phyloP scores from a whole-genome alignment of 2,888 invertebrate genomes.

The Nomada hirtipes region DNA sequence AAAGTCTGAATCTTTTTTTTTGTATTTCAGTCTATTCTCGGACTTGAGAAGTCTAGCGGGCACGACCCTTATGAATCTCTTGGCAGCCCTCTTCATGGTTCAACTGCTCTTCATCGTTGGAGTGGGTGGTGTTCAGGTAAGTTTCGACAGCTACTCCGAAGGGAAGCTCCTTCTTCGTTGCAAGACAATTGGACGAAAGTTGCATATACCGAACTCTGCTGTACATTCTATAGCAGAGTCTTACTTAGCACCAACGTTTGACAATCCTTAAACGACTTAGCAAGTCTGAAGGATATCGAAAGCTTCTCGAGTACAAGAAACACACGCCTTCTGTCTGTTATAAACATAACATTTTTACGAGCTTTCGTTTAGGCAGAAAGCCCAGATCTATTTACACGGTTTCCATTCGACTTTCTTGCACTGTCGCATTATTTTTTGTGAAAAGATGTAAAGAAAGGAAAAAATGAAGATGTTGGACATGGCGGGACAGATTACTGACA shows the following conservation, averaged over 20 bases:
- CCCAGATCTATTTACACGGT: background rate
- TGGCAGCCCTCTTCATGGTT: slow-evolving; percentile 89
- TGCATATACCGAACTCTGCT: background rate
- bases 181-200: too few relatives aligned
- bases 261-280: too few relatives aligned
- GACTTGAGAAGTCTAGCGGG: slow-evolving; percentile 88
- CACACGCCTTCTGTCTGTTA: too few relatives aligned
- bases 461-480: background rate
- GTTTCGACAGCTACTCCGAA: slow-evolving; percentile 58
- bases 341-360: background rate
- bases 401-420: background rate
- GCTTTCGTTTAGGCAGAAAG: background rate
- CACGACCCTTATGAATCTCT: slow-evolving; percentile 88
- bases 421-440: background rate
- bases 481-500: background rate
- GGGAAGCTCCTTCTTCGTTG: background rate
- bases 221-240: background rate
- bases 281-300: too few relatives aligned
- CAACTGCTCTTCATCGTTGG: slow-evolving; percentile 89
- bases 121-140: slow-evolving; percentile 88
- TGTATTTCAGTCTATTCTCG: slow-evolving; percentile 88
- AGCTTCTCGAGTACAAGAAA: too few relatives aligned
- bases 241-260: too few relatives aligned
- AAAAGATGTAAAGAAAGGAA: background rate
- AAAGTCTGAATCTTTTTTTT: slow-evolving; percentile 47